Evolutionary conservation across 2,113 vertebrate species (phyloP).

Genomic region (Urocynchramus pylzowi): DNA sequence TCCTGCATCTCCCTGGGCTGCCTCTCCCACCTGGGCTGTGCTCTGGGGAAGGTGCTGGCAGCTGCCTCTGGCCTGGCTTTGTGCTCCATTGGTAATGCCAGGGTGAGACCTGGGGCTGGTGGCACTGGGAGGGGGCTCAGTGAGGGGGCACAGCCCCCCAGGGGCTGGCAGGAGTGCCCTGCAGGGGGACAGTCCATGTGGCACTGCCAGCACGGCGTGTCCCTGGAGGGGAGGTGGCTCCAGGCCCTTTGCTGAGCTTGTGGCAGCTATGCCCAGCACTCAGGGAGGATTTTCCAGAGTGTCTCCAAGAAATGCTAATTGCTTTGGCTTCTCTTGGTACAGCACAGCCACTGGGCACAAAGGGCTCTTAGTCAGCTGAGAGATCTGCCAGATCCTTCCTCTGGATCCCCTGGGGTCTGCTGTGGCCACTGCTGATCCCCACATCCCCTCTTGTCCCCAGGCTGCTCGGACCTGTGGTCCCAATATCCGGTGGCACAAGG

Average conservation of each 20-base stretch:
- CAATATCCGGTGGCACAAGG: accelerated
- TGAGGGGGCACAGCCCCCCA: background rate
- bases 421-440: background rate
- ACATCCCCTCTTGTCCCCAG: background rate
- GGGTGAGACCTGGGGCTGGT: background rate
- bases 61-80: background rate
- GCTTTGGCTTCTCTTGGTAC: constrained; percentile 22
- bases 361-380: constrained; percentile 25
- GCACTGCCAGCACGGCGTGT: background rate
- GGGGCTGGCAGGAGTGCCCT: background rate
- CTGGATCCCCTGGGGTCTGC: background rate
- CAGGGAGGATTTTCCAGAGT: background rate
- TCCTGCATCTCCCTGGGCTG: background rate
- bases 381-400: constrained; percentile 1
- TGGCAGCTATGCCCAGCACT: background rate
- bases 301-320: constrained; percentile 51
- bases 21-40: background rate
- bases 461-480: background rate
- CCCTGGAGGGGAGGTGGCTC: background rate
- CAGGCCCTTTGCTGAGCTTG: background rate
- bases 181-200: background rate
- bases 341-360: constrained; percentile 20
- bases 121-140: background rate
- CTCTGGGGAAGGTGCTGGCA: background rate
- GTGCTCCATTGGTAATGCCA: background rate